Evolutionary conservation across 2,888 invertebrate species (phyloP).

Genomic region (Molorchus minor): DNA sequence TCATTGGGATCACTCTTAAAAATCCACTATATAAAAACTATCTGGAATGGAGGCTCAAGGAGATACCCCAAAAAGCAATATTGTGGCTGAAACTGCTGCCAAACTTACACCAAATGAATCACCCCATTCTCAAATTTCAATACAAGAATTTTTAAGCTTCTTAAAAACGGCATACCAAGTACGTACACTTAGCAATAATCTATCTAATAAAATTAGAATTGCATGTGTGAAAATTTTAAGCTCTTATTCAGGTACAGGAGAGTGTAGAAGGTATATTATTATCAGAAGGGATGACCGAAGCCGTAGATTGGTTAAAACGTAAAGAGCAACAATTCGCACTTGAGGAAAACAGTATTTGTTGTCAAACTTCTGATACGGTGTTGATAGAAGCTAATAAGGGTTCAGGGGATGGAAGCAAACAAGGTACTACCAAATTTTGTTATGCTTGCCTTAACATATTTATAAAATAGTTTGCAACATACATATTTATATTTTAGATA

Average conservation of each 20-base stretch:
- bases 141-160: constrained; percentile 77
- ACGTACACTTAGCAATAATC: constrained; percentile 1
- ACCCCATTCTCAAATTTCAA: constrained; percentile 74
- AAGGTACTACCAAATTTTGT: constrained; percentile 31
- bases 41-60: constrained; percentile 7
- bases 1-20: too few relatives aligned
- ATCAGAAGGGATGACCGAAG: constrained; percentile 62
- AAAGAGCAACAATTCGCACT: constrained; percentile 61
- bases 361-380: constrained; percentile 50
- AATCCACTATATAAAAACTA: background rate
- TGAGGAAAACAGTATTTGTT: constrained; percentile 47
- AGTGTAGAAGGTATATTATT: constrained; percentile 62
- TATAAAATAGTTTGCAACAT: too few relatives aligned
- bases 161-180: constrained; percentile 79
- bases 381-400: constrained; percentile 16
- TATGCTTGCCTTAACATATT: too few relatives aligned
- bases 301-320: constrained; percentile 64
- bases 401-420: constrained; percentile 41
- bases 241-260: constrained; percentile 57
- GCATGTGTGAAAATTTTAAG: background rate
- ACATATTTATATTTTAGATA: constrained; percentile 27
- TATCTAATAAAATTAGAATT: background rate
- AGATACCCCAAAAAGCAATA: constrained; percentile 6
- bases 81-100: background rate
- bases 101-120: constrained; percentile 2